Base-by-base conservation (phyloP, 2,888 invertebrate genomes). In the Odontocolon sp. region DNA sequence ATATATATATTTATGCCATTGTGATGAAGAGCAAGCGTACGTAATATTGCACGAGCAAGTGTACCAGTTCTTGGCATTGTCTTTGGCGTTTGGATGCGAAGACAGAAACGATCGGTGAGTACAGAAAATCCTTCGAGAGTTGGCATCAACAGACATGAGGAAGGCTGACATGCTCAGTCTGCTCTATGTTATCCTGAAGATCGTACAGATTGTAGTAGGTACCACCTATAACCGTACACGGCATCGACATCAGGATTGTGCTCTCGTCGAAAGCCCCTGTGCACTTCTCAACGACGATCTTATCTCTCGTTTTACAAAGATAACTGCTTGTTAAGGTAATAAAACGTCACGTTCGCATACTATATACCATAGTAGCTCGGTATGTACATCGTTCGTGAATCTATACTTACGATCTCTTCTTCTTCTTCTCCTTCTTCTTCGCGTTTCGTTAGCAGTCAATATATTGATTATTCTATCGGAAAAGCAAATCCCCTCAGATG, bases 311-410 rank as follows among this genome's bases (percentile, higher is more conserved):
- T 77, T 59, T 69, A 77, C 68, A 69, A 52, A 77, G 77, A 77
- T 77, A 72, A 69, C 72, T 68, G 72, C 77, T 77, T 72, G 77
- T 77, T 77, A 77, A 64, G 77, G 72, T 72, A 77, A 77, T 77
- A 77, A 77, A 77, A 77, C 77, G 77, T 77, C 77, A 77, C 72
- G 77, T 68, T 68, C 61, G 56, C 47, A 56, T 47, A 56, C 56
- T 61, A 45, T 50, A 26, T 50, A 54, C 16, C 45, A 36, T 18
- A 59, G 50, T 71, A 33, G 16, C n/a, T n/a, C n/a, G n/a, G n/a
- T n/a, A n/a, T n/a, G 33, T 68, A 67, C 67, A 67, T 56, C 56
- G 61, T 63, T 63, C 47, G 31, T 26, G 40, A 71, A 76, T 71
- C 68, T 68, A 28, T 52, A 50, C 57, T 68, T 64, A 33, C 68